Percentiles rank a stretch among this genome's conserved stretches.
These are phyloP conservation scores for Clamator glandarius DNA, from an alignment of 2,797 vertebrate genomes.

Conservation along the genomic window DNA sequence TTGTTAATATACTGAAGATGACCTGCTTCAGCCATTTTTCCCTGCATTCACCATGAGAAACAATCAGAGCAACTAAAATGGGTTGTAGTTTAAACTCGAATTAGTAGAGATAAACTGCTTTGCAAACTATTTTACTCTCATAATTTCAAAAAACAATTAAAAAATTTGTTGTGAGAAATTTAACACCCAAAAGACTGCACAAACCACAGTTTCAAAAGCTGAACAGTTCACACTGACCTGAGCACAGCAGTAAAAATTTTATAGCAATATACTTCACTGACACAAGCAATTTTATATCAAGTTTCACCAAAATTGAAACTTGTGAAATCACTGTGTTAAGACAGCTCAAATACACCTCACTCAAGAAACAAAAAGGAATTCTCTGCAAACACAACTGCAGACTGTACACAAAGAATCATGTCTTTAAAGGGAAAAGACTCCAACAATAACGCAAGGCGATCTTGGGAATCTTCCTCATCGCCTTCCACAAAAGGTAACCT, in stretches of 20 bases:
- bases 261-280: not conserved
- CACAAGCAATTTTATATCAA: not conserved
- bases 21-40: not conserved
- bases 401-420: not conserved
- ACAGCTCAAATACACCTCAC: not conserved
- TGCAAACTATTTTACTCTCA: not conserved
- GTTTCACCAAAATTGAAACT: not conserved
- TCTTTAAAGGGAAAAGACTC: not conserved
- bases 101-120: not conserved
- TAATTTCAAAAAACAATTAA: conserved; percentile 4
- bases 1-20: not conserved
- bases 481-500: not conserved
- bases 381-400: not conserved
- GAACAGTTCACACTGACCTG: not conserved
- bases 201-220: not conserved
- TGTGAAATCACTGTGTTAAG: not conserved
- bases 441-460: not conserved
- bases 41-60: not conserved
- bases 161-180: not conserved
- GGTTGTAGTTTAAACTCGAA: not conserved
- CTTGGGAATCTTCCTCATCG: not conserved
- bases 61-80: not conserved
- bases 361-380: not conserved
- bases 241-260: not conserved
- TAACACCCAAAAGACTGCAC: not conserved